These are phyloP conservation scores for Drosophila putrida DNA, from an alignment of 2,888 invertebrate genomes.

Conservation along the genomic window DNA sequence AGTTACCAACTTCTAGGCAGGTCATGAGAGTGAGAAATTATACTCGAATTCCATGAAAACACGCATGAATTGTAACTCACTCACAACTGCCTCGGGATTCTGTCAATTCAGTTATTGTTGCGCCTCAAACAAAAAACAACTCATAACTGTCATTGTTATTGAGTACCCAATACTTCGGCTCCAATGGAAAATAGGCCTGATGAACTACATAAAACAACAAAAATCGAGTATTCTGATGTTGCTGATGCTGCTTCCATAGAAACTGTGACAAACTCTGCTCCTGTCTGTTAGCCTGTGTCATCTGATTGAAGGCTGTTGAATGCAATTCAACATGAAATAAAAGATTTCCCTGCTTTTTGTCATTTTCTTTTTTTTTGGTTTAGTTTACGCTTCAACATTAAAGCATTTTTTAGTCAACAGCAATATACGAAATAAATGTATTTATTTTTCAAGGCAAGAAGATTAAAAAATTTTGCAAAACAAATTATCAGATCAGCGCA, in stretches of 20 bases:
- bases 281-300: background rate
- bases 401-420: background rate
- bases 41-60: background rate
- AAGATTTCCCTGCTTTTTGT: background rate
- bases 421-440: background rate
- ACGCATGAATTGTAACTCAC: background rate
- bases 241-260: background rate
- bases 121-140: constrained; percentile 1
- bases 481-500: constrained; percentile 8
- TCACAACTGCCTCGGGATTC: background rate
- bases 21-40: constrained; percentile 13
- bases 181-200: constrained; percentile 52
- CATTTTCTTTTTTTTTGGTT: background rate
- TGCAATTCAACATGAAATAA: background rate
- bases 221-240: background rate
- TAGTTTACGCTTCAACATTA: background rate
- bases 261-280: background rate
- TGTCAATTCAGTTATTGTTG: constrained; percentile 4
- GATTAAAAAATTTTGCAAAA: background rate
- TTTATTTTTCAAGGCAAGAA: background rate
- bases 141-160: constrained; percentile 67
- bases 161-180: constrained; percentile 45
- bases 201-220: background rate
- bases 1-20: constrained; percentile 17
- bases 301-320: background rate